Evolutionary conservation across 1,140 invertebrate genomes (phyloP), one percentile per base, ranked within the genome.

Genomic region (Samia ricini): DNA sequence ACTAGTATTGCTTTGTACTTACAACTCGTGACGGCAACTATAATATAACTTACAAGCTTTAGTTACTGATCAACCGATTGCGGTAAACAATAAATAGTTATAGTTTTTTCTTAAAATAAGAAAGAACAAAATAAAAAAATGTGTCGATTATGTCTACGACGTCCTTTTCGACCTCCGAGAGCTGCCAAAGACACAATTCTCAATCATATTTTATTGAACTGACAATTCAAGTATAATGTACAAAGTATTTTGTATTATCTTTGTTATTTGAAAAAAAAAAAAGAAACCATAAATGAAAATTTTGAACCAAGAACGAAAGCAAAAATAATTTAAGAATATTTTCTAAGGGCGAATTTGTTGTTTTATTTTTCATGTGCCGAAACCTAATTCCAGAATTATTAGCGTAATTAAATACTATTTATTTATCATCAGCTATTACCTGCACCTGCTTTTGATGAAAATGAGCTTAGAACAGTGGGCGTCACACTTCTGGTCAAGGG

Each of bases 271-370:
- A 42, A 42, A 42, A 10, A 10, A n/a, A n/a, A 29, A 29, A 8
- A 42, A 12, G 33, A 42, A 42, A 42, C 12, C 4, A 1, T 33
- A 33, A 57, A 36, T 26, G 56, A 66, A 56, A 57, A 21, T 33
- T 56, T 50, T 36, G 48, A 65, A 63, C 33, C 57, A 51, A 56
- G 33, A 68, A 70, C 60, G 49, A 67, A 72, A 66, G 60, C 67
- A 66, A 73, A 61, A 68, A 70, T 74, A 74, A 71, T 76, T 69
- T 73, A 82, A 81, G 74, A 82, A 81, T 81, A 80, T 73, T 76
- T 74, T 56, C 78, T 82, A 84, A 81, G 79, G 77, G 68, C 29
- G 22, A 54, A 67, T 24, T 65, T 29, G 62, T 77, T 72, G 77
- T 83, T 85, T 81, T 78, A 83, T 82, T 81, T 68, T n/a, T n/a